phyloP scores from a whole-genome alignment of 2,888 invertebrate genomes.

The Diogma glabrata region DNA sequence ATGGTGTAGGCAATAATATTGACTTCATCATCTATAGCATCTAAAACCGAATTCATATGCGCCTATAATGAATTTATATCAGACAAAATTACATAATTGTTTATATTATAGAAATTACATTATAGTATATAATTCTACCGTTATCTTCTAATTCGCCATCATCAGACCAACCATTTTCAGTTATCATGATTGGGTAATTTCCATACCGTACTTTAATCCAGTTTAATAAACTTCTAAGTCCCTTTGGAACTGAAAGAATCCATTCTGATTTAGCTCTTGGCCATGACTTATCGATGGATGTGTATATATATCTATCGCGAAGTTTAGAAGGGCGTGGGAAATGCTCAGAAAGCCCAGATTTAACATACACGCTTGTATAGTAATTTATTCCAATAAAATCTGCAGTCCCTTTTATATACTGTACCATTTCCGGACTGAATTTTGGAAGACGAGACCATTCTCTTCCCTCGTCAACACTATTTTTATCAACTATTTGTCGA shows the following conservation, averaged over 20 bases:
- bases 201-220: slow-evolving; percentile 7
- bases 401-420: too few relatives aligned
- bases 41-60: slow-evolving; percentile 33
- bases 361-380: too few relatives aligned
- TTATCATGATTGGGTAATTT: slow-evolving; percentile 35
- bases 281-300: slow-evolving; percentile 23
- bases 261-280: slow-evolving; percentile 25
- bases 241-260: slow-evolving; percentile 27
- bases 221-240: slow-evolving; percentile 21
- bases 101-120: not conserved
- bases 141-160: slow-evolving; percentile 24
- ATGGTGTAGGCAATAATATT: slow-evolving; percentile 42
- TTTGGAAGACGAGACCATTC: too few relatives aligned
- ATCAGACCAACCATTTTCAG: slow-evolving; percentile 45
- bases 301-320: slow-evolving; percentile 34
- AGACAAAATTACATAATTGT: too few relatives aligned
- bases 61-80: too few relatives aligned
- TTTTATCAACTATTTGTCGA: too few relatives aligned
- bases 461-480: too few relatives aligned
- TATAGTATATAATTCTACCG: slow-evolving; percentile 24
- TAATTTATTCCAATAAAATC: too few relatives aligned
- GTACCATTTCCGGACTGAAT: too few relatives aligned
- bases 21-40: slow-evolving; percentile 24
- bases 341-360: too few relatives aligned
- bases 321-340: slow-evolving; percentile 39